These are phyloP conservation scores for Passer montanus DNA, from an alignment of 2,113 vertebrate species.

Conservation along the genomic window DNA sequence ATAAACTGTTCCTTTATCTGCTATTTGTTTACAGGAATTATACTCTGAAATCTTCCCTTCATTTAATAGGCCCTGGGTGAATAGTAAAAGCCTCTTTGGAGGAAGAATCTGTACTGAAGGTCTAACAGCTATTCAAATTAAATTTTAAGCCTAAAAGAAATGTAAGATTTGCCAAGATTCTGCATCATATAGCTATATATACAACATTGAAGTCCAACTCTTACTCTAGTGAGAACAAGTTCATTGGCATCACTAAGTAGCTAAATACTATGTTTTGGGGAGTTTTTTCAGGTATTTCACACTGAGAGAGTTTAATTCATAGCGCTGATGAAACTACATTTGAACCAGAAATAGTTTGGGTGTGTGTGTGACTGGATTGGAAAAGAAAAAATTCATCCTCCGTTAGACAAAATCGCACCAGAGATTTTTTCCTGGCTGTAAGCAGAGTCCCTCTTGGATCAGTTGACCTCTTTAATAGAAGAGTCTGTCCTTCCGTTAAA, in stretches of 20 bases:
- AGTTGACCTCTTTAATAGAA: neutral
- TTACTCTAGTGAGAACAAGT: neutral
- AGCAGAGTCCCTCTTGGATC: neutral
- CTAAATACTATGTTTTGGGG: neutral
- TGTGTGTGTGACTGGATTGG: neutral
- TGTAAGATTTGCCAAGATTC: neutral
- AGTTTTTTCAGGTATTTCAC: neutral
- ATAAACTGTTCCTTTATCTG: neutral
- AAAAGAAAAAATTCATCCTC: neutral
- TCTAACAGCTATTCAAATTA: neutral
- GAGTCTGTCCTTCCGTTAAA: slow-evolving; percentile 14
- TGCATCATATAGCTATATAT: neutral
- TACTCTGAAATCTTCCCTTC: neutral
- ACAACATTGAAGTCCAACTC: neutral
- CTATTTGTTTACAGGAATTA: neutral
- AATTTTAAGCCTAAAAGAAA: neutral
- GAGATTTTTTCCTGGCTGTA: neutral
- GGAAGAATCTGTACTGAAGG: neutral
- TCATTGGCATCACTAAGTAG: neutral
- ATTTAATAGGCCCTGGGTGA: neutral
- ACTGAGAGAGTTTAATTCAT: neutral
- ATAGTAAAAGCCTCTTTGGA: neutral
- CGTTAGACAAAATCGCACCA: neutral
- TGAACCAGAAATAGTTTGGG: neutral
- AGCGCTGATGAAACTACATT: neutral